Base-by-base conservation (phyloP, 2,113 vertebrate genomes). In the Hippocampus abdominalis region DNA sequence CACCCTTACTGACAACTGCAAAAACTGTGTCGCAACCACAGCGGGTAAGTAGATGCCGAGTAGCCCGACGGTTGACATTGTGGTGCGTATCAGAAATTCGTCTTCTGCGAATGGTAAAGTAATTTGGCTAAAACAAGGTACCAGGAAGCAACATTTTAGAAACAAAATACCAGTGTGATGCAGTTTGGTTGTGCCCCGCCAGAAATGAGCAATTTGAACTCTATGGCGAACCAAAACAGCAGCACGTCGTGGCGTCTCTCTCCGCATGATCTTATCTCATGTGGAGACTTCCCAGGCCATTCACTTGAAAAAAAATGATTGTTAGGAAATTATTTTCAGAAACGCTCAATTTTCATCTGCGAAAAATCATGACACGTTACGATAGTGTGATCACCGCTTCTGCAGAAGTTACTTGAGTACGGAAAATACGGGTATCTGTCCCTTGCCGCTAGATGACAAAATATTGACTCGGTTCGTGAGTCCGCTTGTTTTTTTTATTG, bases 1-100 rank as follows among this genome's bases (percentile, higher is more conserved):
- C 2, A 0, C 0, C 0, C 0, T 5, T 0, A 49, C 64, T 8
- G 0, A 1, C 2, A 80, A 80, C 78, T 90, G 89, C 68, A 63
- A 3, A 59, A 1, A 8, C 3, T 88, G 87, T 65, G 48, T 1
- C 0, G 39, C 2, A 13, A 40, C 6, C 23, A 39, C 42, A 48
- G 12, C 44, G 8, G 80, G 84, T 88, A 80, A 86, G 3, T 4
- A 8, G 4, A 76, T 61, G 57, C 67, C 18, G 20, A 77, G 9
- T 15, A 42, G 21, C 29, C 13, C 36, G 12, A 2, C 13, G 8
- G 42, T 36, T 54, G 18, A n/a, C 32, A 5, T n/a, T 39, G 20
- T 39, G 20, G 4, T 39, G 8, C 27, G 3, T n/a, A 11, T 23
- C n/a, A 54, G n/a, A 54, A 54, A 23, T 11, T 10, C n/a, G 3